A percentile compares a stretch with the other conserved stretches of the same genome.
phyloP scores from a whole-genome alignment of 2,888 invertebrate genomes.

The Beris morrisii region DNA sequence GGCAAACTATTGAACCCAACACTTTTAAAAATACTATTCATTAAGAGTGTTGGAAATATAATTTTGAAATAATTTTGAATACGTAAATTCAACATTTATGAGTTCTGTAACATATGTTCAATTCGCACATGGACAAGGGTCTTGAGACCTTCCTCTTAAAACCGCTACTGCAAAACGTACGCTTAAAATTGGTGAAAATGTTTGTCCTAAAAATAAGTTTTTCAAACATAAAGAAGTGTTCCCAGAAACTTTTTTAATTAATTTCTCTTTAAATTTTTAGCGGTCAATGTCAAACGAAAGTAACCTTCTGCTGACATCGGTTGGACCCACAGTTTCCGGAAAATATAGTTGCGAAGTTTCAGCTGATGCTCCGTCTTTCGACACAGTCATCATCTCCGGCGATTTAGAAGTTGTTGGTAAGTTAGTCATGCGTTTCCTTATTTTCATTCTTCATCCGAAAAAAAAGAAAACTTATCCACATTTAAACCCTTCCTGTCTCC shows the following conservation, averaged over 20 bases:
- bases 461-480: not conserved
- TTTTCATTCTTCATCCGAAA: not conserved
- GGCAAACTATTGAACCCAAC: too few species aligned
- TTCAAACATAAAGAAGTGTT: not conserved
- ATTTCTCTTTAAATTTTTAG: slow-evolving; percentile 30
- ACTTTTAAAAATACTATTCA: too few species aligned
- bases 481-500: too few species aligned
- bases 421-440: slow-evolving; percentile 27
- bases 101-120: too few species aligned
- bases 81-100: too few species aligned
- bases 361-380: slow-evolving; percentile 40
- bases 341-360: slow-evolving; percentile 41
- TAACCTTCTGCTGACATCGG: slow-evolving; percentile 36
- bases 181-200: too few species aligned
- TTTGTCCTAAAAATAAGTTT: too few species aligned
- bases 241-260: not conserved
- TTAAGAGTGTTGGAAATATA: too few species aligned
- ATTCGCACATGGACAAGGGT: too few species aligned
- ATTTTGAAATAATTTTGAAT: too few species aligned
- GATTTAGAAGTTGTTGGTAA: slow-evolving; percentile 41
- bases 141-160: too few species aligned
- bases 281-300: slow-evolving; percentile 39
- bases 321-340: slow-evolving; percentile 36
- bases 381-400: slow-evolving; percentile 37
- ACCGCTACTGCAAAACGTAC: too few species aligned